phyloP scores from a whole-genome alignment of 2,797 vertebrate species.

The Sebastes taczanowskii region DNA sequence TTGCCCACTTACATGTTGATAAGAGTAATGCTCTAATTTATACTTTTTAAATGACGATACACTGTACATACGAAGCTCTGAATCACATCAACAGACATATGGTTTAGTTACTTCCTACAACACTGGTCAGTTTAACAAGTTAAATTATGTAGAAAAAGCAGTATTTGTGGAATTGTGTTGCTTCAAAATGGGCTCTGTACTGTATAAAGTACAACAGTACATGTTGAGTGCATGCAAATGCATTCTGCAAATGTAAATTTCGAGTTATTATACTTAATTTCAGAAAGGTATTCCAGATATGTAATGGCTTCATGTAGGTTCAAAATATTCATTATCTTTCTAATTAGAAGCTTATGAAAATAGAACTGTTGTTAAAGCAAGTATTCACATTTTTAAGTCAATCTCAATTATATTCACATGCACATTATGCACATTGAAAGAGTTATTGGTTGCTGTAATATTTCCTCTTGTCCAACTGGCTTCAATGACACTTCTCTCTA shows the following conservation, averaged over 20 bases:
- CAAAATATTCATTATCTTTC: background rate
- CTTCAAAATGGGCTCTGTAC: background rate
- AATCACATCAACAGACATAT: background rate
- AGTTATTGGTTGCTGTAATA: background rate
- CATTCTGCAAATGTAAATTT: background rate
- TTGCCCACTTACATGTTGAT: no score
- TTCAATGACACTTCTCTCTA: background rate
- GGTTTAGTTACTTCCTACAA: background rate
- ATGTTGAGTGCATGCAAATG: background rate
- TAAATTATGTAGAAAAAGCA: background rate
- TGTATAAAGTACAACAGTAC: background rate
- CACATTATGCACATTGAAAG: fast-evolving
- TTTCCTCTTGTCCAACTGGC: background rate
- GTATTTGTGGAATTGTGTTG: background rate
- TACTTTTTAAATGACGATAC: background rate
- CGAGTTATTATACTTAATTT: background rate
- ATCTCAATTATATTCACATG: background rate
- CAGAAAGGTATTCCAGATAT: background rate
- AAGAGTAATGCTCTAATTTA: background rate
- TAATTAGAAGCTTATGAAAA: background rate
- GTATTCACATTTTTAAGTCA: background rate
- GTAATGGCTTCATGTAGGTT: background rate
- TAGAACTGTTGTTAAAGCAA: background rate
- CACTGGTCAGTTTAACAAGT: background rate
- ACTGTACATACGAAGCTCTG: background rate